These are phyloP conservation scores for Patiria miniata DNA, from an alignment of 35 echinoderm and acorn worm species.

Conservation along the genomic window DNA sequence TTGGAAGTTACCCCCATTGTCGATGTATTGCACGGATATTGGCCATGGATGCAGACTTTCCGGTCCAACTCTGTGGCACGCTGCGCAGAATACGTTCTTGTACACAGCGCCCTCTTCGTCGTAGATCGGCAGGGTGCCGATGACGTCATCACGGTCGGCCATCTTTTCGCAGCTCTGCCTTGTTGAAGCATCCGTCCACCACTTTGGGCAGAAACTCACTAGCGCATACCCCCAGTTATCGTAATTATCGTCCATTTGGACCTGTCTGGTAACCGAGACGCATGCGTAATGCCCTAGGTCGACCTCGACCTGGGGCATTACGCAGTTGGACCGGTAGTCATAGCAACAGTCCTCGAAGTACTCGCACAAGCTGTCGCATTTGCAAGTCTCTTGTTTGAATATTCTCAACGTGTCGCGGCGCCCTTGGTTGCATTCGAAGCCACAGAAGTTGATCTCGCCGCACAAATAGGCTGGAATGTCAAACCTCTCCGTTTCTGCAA, in stretches of 20 bases:
- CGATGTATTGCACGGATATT: background rate
- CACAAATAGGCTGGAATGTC: background rate
- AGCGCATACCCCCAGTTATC: constrained; percentile 7
- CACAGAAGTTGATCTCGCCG: background rate
- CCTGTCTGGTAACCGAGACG: background rate
- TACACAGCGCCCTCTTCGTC: constrained; percentile 34
- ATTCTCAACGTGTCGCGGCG: background rate
- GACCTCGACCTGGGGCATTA: background rate
- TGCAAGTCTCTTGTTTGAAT: background rate
- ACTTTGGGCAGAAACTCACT: constrained; percentile 36
- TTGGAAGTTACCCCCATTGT: background rate
- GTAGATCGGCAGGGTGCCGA: constrained; percentile 53
- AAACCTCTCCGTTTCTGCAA: background rate
- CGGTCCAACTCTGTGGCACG: constrained; percentile 37
- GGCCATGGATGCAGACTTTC: constrained; percentile 26
- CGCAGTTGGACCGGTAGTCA: constrained; percentile 32
- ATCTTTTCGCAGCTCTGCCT: constrained; percentile 29
- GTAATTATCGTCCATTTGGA: background rate
- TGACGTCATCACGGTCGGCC: background rate
- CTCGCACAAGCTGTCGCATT: constrained; percentile 34
- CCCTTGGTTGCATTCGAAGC: background rate
- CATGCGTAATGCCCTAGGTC: background rate
- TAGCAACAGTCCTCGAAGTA: constrained; percentile 59
- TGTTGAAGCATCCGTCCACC: background rate
- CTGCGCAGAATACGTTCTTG: constrained; percentile 63